Base-by-base conservation (phyloP, 2,797 vertebrate genomes). In the Heteromormyrus szaboi region DNA sequence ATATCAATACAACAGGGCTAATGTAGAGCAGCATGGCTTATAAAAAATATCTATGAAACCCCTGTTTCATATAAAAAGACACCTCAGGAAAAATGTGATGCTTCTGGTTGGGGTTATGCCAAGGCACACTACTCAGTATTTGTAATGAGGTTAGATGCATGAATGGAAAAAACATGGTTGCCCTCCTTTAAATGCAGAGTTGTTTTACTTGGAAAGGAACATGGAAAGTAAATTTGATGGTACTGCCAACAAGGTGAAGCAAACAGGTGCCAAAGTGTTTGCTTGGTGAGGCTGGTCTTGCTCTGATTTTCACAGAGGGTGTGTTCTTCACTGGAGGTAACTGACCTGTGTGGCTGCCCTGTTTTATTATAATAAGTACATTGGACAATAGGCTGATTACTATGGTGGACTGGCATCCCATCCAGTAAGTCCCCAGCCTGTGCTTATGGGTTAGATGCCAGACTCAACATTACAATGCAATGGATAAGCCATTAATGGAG, bases 151-250 rank as follows among this genome's bases (percentile, higher is more conserved):
- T 81, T 46, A 81, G 76, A 81, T n/a, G 7, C 19, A 46, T 81
- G 37, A 46, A 46, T 81, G 14, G 72, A 46, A 81, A 46, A 76
- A 46, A 81, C 76, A 44, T 3, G 76, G 41, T 46, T 11, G 76
- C 19, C 41, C 76, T 44, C 8, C 7, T 81, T 44, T 81, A 33
- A 81, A 85, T 51, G 17, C 79, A 83, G 19, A 44, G 79, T 48
- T 48, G 83, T 51, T 85, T 85, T 85, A 25, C 83, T 81, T 81
- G 76, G 76, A 85, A 48, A 85, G 25, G 48, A 48, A 51, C 22
- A 14, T 85, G 83, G 83, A 85, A 50, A 85, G 48, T 46, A 81
- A 81, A 81, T 85, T 12, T 85, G 44, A 85, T 51, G 48, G n/a
- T 85, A 22, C 11, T 50, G n/a, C 46, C 46, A 50, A 17, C 48